phyloP scores from a whole-genome alignment of 2,888 invertebrate species.

The Cybosia mesomella region DNA sequence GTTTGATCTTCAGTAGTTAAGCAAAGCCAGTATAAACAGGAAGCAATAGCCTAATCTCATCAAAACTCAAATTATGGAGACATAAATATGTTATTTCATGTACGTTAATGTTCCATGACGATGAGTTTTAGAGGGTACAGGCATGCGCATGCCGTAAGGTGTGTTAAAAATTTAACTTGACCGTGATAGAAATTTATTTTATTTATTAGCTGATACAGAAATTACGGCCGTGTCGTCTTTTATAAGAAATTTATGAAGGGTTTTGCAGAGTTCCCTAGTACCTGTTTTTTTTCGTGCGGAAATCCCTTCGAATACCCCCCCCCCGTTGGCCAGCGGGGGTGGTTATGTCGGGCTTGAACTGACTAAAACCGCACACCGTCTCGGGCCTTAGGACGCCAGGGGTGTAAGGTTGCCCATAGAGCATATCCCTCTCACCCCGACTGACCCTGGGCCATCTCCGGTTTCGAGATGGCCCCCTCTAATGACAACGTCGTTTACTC shows the following conservation, averaged over 20 bases:
- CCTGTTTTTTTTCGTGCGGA: too few species aligned
- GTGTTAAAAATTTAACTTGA: background rate
- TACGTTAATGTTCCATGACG: background rate
- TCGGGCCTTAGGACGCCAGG: too few species aligned
- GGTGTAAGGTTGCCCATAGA: too few species aligned
- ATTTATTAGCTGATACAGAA: background rate
- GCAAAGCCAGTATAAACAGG: conserved; percentile 3
- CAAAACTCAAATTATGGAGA: conserved; percentile 7
- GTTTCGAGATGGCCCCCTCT: too few species aligned
- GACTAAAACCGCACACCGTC: too few species aligned
- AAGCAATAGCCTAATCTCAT: conserved; percentile 1
- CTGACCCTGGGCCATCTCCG: too few species aligned
- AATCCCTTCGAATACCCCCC: too few species aligned
- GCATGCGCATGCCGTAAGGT: background rate
- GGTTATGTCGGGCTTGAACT: too few species aligned
- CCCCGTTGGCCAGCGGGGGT: too few species aligned
- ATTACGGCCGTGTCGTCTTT: background rate
- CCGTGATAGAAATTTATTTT: conserved; percentile 1
- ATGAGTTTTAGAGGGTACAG: background rate
- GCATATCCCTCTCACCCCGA: too few species aligned
- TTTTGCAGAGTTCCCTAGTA: background rate
- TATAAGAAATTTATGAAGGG: background rate
- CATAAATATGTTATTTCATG: conserved; percentile 11
- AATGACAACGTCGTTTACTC: too few species aligned
- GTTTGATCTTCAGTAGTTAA: background rate